These are phyloP conservation scores for Scytalopus superciliaris DNA, from an alignment of 2,113 vertebrate genomes.

Conservation along the genomic window DNA sequence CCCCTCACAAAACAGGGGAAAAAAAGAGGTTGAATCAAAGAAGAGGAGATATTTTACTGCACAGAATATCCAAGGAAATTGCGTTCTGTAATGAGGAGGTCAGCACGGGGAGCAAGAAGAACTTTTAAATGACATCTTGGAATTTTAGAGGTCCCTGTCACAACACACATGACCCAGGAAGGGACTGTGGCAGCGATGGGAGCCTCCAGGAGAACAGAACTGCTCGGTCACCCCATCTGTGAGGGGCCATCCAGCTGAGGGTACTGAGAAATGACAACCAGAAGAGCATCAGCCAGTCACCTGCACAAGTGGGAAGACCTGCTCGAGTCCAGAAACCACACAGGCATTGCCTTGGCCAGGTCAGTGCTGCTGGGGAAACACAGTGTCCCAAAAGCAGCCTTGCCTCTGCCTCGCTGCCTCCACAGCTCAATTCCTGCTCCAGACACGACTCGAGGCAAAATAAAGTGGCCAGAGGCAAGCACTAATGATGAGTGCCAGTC, in stretches of 20 bases:
- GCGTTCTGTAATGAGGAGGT: background rate
- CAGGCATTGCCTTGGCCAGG: background rate
- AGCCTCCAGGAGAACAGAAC: background rate
- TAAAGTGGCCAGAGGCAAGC: background rate
- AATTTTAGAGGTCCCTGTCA: background rate
- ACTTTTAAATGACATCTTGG: background rate
- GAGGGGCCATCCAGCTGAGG: background rate
- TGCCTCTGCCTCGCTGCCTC: background rate
- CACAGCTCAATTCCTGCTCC: background rate
- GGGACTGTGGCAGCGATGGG: background rate
- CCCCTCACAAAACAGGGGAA: conserved; percentile 1
- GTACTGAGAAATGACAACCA: fast-evolving
- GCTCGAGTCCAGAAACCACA: background rate
- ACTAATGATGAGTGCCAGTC: background rate
- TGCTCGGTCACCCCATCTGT: fast-evolving
- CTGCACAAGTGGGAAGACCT: background rate
- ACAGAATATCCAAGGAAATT: background rate
- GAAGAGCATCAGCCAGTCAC: background rate
- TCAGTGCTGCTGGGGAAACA: background rate
- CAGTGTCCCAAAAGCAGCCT: background rate
- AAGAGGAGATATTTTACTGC: background rate
- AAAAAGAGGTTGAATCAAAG: conserved; percentile 1
- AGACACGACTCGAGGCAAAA: fast-evolving
- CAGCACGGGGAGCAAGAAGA: background rate
- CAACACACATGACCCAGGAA: fast-evolving